phyloP scores from a whole-genome alignment of 2,113 vertebrate genomes.

The Aptenodytes patagonicus region DNA sequence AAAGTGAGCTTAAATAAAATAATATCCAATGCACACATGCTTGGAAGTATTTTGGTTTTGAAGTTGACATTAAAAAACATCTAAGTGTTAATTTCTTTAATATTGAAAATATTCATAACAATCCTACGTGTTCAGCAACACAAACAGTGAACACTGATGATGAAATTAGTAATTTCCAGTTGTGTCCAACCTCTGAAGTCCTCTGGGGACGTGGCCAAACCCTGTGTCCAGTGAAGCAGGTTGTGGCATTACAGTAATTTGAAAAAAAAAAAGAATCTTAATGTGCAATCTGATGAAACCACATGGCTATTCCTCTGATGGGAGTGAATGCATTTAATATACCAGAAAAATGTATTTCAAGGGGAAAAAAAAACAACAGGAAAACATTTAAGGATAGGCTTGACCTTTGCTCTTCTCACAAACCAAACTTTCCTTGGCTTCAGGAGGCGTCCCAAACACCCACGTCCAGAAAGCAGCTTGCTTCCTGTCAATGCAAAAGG shows the following conservation, averaged over 20 bases:
- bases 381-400: neutral
- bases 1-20: neutral
- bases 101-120: neutral
- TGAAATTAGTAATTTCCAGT: neutral
- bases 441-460: neutral
- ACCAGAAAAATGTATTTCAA: neutral
- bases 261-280: too few species aligned
- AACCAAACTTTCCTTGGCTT: conserved; percentile 10
- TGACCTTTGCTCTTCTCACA: neutral
- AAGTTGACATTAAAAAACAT: neutral
- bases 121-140: neutral
- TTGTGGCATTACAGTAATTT: neutral
- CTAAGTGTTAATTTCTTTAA: neutral
- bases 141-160: neutral
- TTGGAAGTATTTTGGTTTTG: neutral
- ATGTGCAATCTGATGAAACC: neutral
- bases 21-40: neutral
- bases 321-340: neutral
- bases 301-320: neutral
- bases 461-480: neutral
- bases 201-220: neutral
- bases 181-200: neutral
- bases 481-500: neutral
- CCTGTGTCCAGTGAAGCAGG: neutral
- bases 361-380: neutral